These are phyloP conservation scores for Piscicola geometra DNA, from an alignment of 2,888 invertebrate species.

Conservation along the genomic window DNA sequence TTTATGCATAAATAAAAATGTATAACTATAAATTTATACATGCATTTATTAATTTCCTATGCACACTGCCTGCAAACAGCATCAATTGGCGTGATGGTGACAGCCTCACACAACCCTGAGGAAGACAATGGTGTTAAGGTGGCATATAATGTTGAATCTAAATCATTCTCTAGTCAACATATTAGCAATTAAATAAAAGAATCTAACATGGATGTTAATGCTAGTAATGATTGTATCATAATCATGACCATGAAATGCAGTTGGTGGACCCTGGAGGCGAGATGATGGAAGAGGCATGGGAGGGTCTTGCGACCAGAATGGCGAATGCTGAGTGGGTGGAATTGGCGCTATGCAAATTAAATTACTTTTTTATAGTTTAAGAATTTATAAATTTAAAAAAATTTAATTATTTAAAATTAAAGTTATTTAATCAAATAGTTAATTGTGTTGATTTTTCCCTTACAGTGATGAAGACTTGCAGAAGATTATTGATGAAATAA, in stretches of 20 bases:
- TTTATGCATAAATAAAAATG: neutral
- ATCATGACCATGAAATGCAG: constrained; percentile 54
- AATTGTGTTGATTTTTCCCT: constrained; percentile 5
- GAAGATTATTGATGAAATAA: constrained; percentile 66
- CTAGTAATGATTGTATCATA: too few relatives aligned
- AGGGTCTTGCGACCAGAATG: constrained; percentile 75
- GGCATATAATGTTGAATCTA: neutral
- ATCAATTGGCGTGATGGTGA: constrained; percentile 85
- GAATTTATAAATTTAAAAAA: too few relatives aligned
- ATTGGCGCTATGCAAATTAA: too few relatives aligned
- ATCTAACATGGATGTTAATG: too few relatives aligned
- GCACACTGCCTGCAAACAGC: constrained; percentile 37
- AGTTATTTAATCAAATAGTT: neutral
- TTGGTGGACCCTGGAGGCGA: constrained; percentile 91
- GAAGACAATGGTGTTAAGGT: constrained; percentile 79
- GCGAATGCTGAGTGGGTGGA: constrained; percentile 71
- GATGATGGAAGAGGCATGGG: constrained; percentile 91
- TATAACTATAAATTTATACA: neutral
- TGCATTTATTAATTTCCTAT: too few relatives aligned
- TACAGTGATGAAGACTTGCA: constrained; percentile 66
- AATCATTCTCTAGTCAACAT: too few relatives aligned
- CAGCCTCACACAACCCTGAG: constrained; percentile 95
- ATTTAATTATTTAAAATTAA: neutral
- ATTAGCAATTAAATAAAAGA: too few relatives aligned
- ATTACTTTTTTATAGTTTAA: too few relatives aligned